Base-by-base conservation (phyloP, 2,797 vertebrate species). In the Neosilurus mollespiculum region DNA sequence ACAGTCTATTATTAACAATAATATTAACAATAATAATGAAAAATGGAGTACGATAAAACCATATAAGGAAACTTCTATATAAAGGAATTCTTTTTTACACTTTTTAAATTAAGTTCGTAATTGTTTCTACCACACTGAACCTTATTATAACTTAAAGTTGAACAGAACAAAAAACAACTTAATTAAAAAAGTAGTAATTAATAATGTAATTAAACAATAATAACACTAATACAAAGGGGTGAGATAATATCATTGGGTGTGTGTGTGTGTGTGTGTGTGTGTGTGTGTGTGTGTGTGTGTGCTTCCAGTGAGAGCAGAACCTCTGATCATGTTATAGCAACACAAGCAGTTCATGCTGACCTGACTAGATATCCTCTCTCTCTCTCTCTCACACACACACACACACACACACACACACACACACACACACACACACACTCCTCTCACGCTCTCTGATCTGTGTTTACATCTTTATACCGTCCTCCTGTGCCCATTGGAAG, bases 391-490 rank as follows among this genome's bases (percentile, higher is more conserved):
- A 59, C 73, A 58, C 58, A 59, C 75, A 77, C 56, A 77, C 77
- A 70, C 16, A 58, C 79, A 81, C 53, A 37, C 51, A 51, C 76
- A 26, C 72, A 43, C 62, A 49, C 81, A 66, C 71, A 66, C 62
- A 58, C 72, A 67, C 81, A 30, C 53, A 49, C 51, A 49, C 75
- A 62, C 82, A 69, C 43, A 72, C 65, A 70, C 82, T 43, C 61
- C 65, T 78, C 83, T 81, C 64, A n/a, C 78, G 16, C 37, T 80
- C 69, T 80, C 70, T 82, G 69, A 72, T 88, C 79, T 81, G 88
- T 81, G 84, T 90, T 80, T 80, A 69, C 85, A 64, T 87, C 86
- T 78, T 83, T 81, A 83, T 88, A 83, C 81, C 64, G 1, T 59
- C 43, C 83, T 71, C 56, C 78, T 83, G 54, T 72, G 70, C 77